Conservation (phyloP, 2,113 vertebrate species). For the Limnothrissa miodon region DNA sequence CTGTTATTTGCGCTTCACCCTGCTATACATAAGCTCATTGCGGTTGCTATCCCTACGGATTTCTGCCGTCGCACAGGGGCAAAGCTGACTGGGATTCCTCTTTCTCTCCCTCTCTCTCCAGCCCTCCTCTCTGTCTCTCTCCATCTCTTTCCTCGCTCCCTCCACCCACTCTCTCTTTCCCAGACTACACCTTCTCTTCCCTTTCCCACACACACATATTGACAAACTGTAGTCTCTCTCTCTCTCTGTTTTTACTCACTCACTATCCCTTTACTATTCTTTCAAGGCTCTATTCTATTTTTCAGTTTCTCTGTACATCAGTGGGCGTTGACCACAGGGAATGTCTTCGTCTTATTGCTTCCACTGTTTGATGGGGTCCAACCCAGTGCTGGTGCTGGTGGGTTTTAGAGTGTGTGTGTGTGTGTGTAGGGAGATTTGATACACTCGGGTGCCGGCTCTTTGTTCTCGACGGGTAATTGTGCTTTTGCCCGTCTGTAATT, state of each 20-base stretch:
- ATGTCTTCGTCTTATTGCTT: not conserved
- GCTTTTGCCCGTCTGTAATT: not conserved
- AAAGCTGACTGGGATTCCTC: not conserved
- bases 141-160: not conserved
- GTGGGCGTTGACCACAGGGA: not conserved
- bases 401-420: not conserved
- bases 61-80: not conserved
- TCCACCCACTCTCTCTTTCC: not conserved
- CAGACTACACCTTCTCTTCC: no score
- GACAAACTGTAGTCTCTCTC: not conserved
- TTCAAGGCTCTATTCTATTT: not conserved
- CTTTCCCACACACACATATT: no score
- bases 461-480: conserved; percentile 11
- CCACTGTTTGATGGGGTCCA: not conserved
- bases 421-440: not conserved
- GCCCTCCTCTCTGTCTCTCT: not conserved
- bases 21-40: not conserved
- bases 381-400: not conserved
- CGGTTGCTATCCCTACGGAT: not conserved
- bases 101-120: not conserved
- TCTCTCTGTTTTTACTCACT: not conserved
- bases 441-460: not conserved
- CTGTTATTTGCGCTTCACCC: not conserved
- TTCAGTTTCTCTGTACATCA: not conserved
- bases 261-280: not conserved